phyloP scores from a whole-genome alignment of 1,140 invertebrate species.

The Drosophila neocordata region DNA sequence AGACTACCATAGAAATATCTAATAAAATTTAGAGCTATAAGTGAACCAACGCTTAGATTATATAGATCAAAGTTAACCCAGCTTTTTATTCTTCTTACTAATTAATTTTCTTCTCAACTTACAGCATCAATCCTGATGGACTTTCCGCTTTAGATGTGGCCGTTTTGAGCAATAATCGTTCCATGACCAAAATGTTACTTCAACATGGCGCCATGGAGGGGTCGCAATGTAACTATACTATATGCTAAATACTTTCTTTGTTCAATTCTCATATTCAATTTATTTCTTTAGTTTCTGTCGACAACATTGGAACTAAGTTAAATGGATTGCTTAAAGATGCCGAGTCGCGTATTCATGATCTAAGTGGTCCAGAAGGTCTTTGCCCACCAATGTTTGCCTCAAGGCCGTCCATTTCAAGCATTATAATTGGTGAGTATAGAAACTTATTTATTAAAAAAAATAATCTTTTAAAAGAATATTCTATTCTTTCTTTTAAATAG shows the following conservation, averaged over 20 bases:
- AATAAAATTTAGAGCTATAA: too few relatives aligned
- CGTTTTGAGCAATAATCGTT: conserved; percentile 93
- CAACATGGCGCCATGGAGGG: conserved; percentile 94
- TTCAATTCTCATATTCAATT: conserved; percentile 55
- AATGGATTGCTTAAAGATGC: conserved; percentile 91
- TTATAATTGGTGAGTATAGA: conserved; percentile 78
- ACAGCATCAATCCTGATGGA: conserved; percentile 92
- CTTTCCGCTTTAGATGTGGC: conserved; percentile 95
- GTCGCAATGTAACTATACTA: conserved; percentile 89
- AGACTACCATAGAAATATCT: too few relatives aligned
- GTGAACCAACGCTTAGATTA: too few relatives aligned
- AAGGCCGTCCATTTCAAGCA: conserved; percentile 81
- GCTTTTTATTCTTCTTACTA: too few relatives aligned
- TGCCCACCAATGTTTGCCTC: conserved; percentile 70
- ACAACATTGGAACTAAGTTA: conserved; percentile 89
- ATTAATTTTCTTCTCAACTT: conserved; percentile 44
- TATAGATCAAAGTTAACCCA: too few relatives aligned
- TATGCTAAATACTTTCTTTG: conserved; percentile 45
- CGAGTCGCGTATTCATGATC: conserved; percentile 89
- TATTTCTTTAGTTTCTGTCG: conserved; percentile 87
- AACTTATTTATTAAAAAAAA: conserved; percentile 11
- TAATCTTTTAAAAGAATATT: neutral
- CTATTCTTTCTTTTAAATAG: conserved; percentile 43
- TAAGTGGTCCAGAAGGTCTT: conserved; percentile 84
- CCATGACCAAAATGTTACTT: conserved; percentile 93